phyloP scores from a whole-genome alignment of 1,140 invertebrate genomes.

The Heliconius melpomene region DNA sequence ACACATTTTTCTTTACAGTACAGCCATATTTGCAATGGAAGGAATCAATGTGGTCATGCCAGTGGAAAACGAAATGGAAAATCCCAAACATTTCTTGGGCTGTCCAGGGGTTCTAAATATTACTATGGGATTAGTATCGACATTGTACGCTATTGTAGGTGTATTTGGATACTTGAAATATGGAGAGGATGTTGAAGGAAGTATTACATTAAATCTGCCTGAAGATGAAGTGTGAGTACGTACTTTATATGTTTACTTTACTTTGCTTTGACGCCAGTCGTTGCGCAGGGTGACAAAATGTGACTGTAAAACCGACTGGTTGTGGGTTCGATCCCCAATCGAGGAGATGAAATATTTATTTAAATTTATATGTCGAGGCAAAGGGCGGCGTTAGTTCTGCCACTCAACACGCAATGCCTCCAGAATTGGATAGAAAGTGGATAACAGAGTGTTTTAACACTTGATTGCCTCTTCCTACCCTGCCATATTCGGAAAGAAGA shows the following conservation, averaged over 20 bases:
- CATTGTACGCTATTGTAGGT: constrained; percentile 88
- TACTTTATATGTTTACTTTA: neutral
- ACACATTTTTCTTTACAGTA: constrained; percentile 64
- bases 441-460: no score
- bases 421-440: no score
- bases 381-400: no score
- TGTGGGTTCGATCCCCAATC: no score
- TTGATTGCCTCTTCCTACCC: no score
- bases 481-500: no score
- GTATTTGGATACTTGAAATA: constrained; percentile 92
- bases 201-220: constrained; percentile 88
- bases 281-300: no score
- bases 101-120: constrained; percentile 91
- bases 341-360: no score
- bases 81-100: constrained; percentile 89
- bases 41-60: constrained; percentile 93
- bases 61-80: constrained; percentile 93
- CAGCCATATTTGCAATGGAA: constrained; percentile 91
- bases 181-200: constrained; percentile 84
- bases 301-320: no score
- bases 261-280: no score
- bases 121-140: constrained; percentile 89
- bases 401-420: no score
- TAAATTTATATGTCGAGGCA: no score
- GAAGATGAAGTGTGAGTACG: constrained; percentile 81